Conservation (phyloP, 2,113 vertebrate species). For the Silurus glanis region DNA sequence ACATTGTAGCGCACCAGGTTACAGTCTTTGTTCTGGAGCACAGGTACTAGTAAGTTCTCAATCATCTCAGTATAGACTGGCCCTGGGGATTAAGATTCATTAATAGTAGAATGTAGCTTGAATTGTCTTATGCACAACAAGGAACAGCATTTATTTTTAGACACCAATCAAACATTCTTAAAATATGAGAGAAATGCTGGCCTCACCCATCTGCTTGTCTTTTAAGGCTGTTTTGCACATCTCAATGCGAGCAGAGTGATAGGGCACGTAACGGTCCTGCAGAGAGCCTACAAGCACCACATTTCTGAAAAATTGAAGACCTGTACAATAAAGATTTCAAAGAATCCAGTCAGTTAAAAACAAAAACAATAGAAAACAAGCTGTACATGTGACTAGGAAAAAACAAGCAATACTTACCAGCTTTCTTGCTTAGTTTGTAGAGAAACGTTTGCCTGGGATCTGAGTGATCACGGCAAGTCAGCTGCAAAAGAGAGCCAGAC, state of each 20-base stretch:
- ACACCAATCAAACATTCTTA: not conserved
- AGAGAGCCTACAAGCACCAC: conserved; percentile 94
- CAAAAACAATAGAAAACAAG: not conserved
- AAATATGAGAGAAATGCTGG: not conserved
- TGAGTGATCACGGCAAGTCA: conserved; percentile 95
- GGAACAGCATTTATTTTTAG: not conserved
- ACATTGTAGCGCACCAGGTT: conserved; percentile 96
- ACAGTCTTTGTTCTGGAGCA: conserved; percentile 94
- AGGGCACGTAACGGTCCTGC: conserved; percentile 97
- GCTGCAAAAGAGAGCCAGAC: conserved; percentile 90
- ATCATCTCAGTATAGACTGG: conserved; percentile 99
- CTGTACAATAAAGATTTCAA: conserved; percentile 61
- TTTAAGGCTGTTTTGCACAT: conserved; percentile 99
- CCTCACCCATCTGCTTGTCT: conserved; percentile 95
- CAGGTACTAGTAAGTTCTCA: conserved; percentile 92
- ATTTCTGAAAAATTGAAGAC: conserved; percentile 96
- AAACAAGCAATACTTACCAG: conserved; percentile 72
- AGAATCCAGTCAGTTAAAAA: not conserved
- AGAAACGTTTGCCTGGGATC: conserved; percentile 97
- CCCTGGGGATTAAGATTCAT: conserved; percentile 67
- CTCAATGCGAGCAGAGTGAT: conserved; percentile 97
- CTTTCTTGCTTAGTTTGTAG: conserved; percentile 98
- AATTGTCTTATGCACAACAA: not conserved
- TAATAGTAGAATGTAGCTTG: not conserved
- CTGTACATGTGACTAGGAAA: not conserved